These are phyloP conservation scores for Gila robusta DNA, from an alignment of 2,797 vertebrate species.

Conservation along the genomic window DNA sequence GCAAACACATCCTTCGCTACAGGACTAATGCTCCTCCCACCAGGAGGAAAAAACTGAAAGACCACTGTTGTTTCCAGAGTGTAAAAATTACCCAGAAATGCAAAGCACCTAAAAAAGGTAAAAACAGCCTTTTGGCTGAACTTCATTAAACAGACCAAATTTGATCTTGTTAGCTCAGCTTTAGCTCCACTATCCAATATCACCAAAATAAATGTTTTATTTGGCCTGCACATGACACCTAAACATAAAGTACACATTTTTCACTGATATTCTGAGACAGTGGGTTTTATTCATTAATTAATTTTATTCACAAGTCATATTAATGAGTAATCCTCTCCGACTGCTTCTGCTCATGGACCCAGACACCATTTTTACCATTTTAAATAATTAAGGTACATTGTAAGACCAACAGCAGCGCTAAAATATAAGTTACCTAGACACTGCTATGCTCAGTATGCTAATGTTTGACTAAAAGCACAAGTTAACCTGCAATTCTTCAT, in stretches of 20 bases:
- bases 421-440: not conserved
- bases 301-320: not conserved
- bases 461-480: constrained; percentile 48
- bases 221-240: not conserved
- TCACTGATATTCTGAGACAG: not conserved
- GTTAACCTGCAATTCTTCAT: constrained; percentile 18
- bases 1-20: constrained; percentile 2
- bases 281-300: not conserved
- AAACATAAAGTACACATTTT: not conserved
- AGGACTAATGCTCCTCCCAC: constrained; percentile 33
- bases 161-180: not conserved
- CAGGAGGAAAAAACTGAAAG: not conserved
- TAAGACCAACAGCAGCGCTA: not conserved
- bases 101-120: not conserved
- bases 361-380: not conserved
- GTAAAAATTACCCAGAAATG: constrained; percentile 35
- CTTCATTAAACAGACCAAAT: constrained; percentile 23
- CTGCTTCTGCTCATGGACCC: not conserved
- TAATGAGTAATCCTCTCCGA: not conserved
- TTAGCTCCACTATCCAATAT: not conserved
- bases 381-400: constrained; percentile 17
- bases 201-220: not conserved
- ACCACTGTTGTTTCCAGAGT: constrained; percentile 21
- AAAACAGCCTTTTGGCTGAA: not conserved
- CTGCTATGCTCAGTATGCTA: constrained; percentile 15